Evolutionary conservation across 2,797 vertebrate species (phyloP).

Genomic region (Philypnodon macrostomus): DNA sequence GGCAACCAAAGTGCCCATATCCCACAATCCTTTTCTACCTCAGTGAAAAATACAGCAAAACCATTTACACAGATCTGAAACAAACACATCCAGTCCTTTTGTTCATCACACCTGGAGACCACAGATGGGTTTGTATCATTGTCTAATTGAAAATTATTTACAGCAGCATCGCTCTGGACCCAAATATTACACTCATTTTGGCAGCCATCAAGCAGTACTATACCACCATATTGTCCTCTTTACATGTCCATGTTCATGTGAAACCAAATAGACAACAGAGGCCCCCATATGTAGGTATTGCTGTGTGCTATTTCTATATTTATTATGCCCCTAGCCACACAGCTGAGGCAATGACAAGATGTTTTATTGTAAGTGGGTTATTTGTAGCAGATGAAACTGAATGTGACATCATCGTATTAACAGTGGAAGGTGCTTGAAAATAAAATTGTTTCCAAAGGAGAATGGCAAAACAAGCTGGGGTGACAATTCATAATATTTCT

Average conservation of each 20-base stretch:
- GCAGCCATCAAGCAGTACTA: conserved; percentile 45
- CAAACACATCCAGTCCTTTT: conserved; percentile 69
- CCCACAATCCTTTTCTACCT: conserved; percentile 48
- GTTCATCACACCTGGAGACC: conserved; percentile 75
- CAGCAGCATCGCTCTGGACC: conserved; percentile 44
- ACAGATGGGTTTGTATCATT: conserved; percentile 71
- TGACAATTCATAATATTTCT: no score
- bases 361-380: conserved; percentile 77
- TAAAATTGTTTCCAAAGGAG: no score
- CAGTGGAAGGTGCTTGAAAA: no score
- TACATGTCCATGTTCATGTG: conserved; percentile 46
- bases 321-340: conserved; percentile 36
- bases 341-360: conserved; percentile 70
- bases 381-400: conserved; percentile 78
- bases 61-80: conserved; percentile 67
- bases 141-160: conserved; percentile 74
- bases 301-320: conserved; percentile 53
- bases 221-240: conserved; percentile 44
- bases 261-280: conserved; percentile 48
- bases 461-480: no score
- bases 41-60: conserved; percentile 68
- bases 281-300: conserved; percentile 40
- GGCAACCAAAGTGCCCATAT: conserved; percentile 63
- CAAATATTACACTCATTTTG: conserved; percentile 44
- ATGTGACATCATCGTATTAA: conserved; percentile 65